A percentile compares a stretch with the other conserved stretches of the same genome.
Conservation (phyloP, 2,888 invertebrate species). For the Saturnia japonica region DNA sequence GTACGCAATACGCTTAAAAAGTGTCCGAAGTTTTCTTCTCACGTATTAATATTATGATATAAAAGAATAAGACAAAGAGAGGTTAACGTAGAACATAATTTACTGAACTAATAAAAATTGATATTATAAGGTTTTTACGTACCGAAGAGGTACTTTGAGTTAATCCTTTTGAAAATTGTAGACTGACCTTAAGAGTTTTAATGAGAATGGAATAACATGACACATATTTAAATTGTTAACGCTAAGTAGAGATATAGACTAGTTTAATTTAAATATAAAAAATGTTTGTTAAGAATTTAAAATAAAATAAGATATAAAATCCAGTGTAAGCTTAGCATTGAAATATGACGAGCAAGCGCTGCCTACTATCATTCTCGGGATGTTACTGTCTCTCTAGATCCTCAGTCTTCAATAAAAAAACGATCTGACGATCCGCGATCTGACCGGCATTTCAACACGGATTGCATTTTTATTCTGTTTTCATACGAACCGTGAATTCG, state of each 20-base stretch:
- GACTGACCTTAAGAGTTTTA: background rate
- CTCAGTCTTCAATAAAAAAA: constrained; percentile 2
- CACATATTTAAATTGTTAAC: no score
- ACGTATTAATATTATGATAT: no score
- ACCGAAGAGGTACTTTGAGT: background rate
- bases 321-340: background rate
- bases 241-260: no score
- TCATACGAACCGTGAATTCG: constrained; percentile 10
- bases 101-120: no score
- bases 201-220: background rate
- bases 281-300: background rate
- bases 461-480: constrained; percentile 13
- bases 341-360: background rate
- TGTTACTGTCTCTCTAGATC: constrained; percentile 2
- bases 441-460: constrained; percentile 6
- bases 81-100: no score
- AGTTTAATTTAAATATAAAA: background rate
- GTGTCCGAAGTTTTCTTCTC: no score
- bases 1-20: no score
- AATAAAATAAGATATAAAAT: background rate
- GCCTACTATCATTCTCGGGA: background rate
- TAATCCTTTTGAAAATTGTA: background rate
- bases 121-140: no score
- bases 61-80: no score
- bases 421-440: constrained; percentile 5